Base-by-base conservation (phyloP, 2,113 vertebrate species). In the Oncorhynchus gorbuscha region DNA sequence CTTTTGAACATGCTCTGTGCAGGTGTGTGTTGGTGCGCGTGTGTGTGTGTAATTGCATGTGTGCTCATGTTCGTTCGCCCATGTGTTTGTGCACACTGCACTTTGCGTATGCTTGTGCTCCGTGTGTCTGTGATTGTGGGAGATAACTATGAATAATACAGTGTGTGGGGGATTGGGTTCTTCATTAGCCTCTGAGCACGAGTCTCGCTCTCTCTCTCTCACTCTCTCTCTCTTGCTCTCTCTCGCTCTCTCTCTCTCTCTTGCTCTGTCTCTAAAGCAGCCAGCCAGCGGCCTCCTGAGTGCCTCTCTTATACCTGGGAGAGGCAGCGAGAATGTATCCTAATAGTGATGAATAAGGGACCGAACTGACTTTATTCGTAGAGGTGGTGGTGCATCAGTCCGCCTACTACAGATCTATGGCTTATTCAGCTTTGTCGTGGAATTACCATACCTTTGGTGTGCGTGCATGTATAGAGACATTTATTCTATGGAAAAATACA, bases 121-220 rank as follows among this genome's bases (percentile, higher is more conserved):
- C 71, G 59, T 51, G 59, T 61, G 59, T 45, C 55, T 64, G 49
- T 6, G 16, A 59, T 30, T 16, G 28, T 35, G 58, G 72, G 39
- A 22, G 69, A 69, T 71, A 79, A 74, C 6, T 61, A 85, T 85
- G 69, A 85, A 85, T 84, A 84, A 88, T 82, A 73, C 30, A 84
- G 30, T 69, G 51, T 30, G 62, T 45, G 78, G 79, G 71, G 83
- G 26, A 22, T 32, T 3, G 26, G 73, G 58, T 67, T 76, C 72
- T 65, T 84, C 51, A 73, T 78, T 76, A 84, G 64, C 70, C 74
- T 75, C 66, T 58, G 55, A 58, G 55, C 55, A 58, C 55, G 4
- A 58, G 20, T 58, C 55, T 58, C 55, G 1, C 55, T 58, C 16
- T 20, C 55, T 58, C 55, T 20, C 16, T 0, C 3, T 0, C 51